A percentile compares a stretch with the other conserved stretches of the same genome.
These are phyloP conservation scores for Oncorhynchus nerka DNA, from an alignment of 2,113 vertebrate genomes.

Conservation along the genomic window DNA sequence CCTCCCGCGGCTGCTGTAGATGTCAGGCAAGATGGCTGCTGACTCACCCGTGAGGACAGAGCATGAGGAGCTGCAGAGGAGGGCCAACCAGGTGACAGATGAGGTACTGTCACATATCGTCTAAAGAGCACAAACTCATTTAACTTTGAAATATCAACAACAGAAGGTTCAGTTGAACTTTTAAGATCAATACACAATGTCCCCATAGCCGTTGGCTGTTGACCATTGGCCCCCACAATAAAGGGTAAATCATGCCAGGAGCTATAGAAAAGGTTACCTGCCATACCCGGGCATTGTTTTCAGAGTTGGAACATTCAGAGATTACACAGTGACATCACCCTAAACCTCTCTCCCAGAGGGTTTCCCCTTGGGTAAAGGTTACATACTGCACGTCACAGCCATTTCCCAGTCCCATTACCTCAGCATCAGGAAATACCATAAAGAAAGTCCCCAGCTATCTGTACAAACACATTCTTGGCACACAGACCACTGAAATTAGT, in stretches of 20 bases:
- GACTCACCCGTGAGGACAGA: conserved; percentile 48
- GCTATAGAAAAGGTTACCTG: background rate
- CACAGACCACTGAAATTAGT: background rate
- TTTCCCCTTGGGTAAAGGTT: background rate
- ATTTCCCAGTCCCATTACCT: background rate
- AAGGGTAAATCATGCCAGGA: background rate
- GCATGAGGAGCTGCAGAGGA: conserved; percentile 60
- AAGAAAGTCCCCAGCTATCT: background rate
- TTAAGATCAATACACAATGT: background rate
- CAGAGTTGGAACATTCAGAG: background rate
- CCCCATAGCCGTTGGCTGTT: background rate
- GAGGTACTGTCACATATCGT: conserved; percentile 39
- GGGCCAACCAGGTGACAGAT: conserved; percentile 65
- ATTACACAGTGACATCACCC: too few relatives aligned
- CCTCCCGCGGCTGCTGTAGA: background rate
- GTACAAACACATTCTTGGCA: background rate
- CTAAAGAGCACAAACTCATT: background rate
- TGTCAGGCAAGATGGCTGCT: conserved; percentile 22
- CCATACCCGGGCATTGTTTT: background rate
- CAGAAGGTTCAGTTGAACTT: background rate
- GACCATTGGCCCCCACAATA: background rate
- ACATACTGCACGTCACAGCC: background rate
- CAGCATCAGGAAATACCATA: background rate
- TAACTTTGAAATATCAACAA: background rate
- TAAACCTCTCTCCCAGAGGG: too few relatives aligned